These are phyloP conservation scores for Drosophila nigricruria DNA, from an alignment of 2,888 invertebrate species.

Conservation along the genomic window DNA sequence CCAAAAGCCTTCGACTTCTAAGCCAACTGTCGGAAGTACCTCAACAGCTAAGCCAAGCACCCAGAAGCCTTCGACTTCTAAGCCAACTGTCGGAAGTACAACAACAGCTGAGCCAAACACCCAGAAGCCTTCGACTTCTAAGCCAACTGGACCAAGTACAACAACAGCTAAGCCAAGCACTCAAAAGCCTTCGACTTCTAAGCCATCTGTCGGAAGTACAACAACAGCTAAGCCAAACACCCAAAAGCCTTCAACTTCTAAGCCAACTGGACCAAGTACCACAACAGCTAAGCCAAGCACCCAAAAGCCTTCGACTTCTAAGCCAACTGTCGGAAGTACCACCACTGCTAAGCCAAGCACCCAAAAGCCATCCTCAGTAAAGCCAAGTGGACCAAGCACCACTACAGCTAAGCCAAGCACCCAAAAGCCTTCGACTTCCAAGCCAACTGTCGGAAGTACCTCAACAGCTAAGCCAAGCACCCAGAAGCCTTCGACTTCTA, in stretches of 20 bases:
- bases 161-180: neutral
- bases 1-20: neutral
- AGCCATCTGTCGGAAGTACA: neutral
- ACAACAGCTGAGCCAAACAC: neutral
- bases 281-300: conserved; percentile 7
- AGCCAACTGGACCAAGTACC: too few species aligned
- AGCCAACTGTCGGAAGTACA: neutral
- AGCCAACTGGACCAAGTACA: neutral
- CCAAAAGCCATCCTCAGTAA: neutral
- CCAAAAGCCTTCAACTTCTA: too few species aligned
- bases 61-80: neutral
- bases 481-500: neutral
- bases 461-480: neutral
- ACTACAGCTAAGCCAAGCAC: neutral
- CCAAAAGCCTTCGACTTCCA: neutral
- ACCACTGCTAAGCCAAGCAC: neutral
- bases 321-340: neutral
- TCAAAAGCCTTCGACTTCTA: neutral
- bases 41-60: neutral
- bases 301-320: neutral
- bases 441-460: neutral
- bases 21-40: neutral
- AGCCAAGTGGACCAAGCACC: neutral
- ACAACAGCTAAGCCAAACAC: too few species aligned
- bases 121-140: neutral